Evolutionary conservation across 2,113 vertebrate species (phyloP).

Genomic region (Guaruba guarouba): DNA sequence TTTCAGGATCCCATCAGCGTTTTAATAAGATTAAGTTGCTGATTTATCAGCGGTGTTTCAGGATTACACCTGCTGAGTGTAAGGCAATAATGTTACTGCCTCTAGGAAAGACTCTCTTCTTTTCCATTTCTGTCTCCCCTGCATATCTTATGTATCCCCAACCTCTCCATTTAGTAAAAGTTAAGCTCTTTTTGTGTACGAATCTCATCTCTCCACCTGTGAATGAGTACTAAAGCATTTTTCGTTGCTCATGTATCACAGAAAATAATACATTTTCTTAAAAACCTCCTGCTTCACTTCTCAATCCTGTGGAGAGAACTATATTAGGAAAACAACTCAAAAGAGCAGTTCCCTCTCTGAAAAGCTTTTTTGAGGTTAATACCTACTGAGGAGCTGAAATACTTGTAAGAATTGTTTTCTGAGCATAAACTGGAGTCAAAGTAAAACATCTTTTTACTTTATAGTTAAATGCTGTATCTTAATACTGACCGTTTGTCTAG

Average conservation of each 20-base stretch:
- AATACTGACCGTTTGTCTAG: neutral
- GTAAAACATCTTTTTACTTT: neutral
- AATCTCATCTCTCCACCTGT: neutral
- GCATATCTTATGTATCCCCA: neutral
- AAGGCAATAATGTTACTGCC: neutral
- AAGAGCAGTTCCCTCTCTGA: neutral
- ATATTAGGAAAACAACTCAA: slow-evolving; percentile 9
- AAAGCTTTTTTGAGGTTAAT: neutral
- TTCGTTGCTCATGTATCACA: neutral
- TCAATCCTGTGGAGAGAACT: neutral
- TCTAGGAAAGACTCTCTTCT: neutral
- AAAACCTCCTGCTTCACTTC: neutral
- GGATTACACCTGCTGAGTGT: neutral
- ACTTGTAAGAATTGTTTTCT: neutral
- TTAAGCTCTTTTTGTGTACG: neutral
- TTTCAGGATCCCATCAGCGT: neutral
- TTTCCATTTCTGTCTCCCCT: neutral
- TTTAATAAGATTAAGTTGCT: neutral
- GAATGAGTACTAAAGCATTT: neutral
- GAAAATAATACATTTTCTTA: neutral
- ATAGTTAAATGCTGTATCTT: neutral
- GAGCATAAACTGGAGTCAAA: neutral
- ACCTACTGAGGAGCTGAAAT: neutral
- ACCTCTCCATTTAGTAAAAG: neutral
- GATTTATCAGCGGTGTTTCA: neutral